Evolutionary conservation across 2,797 vertebrate species (phyloP).

Genomic region (Acipenser oxyrinchus): DNA sequence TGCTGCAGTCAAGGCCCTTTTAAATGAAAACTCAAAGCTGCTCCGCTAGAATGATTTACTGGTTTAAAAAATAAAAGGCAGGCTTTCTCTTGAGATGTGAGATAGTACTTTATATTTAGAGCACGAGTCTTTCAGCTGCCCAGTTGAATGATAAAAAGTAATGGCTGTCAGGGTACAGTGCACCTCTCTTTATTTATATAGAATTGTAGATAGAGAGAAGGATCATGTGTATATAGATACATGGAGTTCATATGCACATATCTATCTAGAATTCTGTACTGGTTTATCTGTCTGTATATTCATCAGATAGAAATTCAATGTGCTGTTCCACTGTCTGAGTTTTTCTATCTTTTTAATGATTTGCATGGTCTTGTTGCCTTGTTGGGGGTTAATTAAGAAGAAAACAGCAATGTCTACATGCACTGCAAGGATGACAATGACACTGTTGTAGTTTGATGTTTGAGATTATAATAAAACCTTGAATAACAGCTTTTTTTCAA

Average conservation of each 20-base stretch:
- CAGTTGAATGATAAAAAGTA: slow-evolving; percentile 20
- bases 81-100: slow-evolving; percentile 13
- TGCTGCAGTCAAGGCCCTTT: slow-evolving; percentile 18
- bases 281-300: too few relatives aligned
- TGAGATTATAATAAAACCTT: too few relatives aligned
- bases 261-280: slow-evolving; percentile 24
- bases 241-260: slow-evolving; percentile 29
- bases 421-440: too few relatives aligned
- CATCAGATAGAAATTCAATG: too few relatives aligned
- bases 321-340: too few relatives aligned
- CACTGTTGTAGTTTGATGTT: too few relatives aligned
- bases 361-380: too few relatives aligned
- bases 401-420: too few relatives aligned
- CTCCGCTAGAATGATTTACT: slow-evolving; percentile 15
- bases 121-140: slow-evolving; percentile 15
- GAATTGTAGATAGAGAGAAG: slow-evolving; percentile 16
- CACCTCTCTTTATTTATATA: slow-evolving; percentile 6
- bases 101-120: slow-evolving; percentile 21
- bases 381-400: too few relatives aligned
- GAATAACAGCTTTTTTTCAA: too few relatives aligned
- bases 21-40: slow-evolving; percentile 14
- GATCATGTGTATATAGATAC: slow-evolving; percentile 35
- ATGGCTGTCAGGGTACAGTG: slow-evolving; percentile 16
- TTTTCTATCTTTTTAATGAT: too few relatives aligned
- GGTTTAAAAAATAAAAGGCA: slow-evolving; percentile 22